Percentiles rank a stretch among this genome's conserved stretches.
Evolutionary conservation across 2,797 vertebrate species (phyloP).

Genomic region (Carduelis carduelis): DNA sequence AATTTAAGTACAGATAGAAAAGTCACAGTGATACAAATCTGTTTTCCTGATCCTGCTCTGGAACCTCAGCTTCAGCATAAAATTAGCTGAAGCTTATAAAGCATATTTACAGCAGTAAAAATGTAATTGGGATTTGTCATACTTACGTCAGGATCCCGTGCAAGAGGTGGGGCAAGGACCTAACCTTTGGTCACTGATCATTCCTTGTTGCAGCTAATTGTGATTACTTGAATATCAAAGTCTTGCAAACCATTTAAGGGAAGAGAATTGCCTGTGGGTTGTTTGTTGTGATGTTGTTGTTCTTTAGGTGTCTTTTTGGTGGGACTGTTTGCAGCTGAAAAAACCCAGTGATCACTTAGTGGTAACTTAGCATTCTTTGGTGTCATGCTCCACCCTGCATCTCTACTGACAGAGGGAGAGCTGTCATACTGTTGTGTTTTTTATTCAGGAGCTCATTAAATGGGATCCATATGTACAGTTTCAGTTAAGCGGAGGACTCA

Average conservation of each 20-base stretch:
- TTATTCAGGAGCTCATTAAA: slow-evolving; percentile 14
- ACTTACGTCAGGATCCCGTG: fast-evolving
- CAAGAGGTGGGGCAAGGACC: background rate
- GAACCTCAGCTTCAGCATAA: background rate
- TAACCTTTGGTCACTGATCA: background rate
- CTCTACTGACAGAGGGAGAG: background rate
- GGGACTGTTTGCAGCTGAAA: background rate
- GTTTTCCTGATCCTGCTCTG: background rate
- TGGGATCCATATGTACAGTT: background rate
- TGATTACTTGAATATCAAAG: background rate
- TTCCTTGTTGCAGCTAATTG: background rate
- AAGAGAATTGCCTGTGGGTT: background rate
- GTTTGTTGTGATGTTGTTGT: background rate
- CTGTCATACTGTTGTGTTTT: background rate
- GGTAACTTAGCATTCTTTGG: background rate
- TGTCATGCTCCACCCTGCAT: background rate
- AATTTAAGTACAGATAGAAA: background rate
- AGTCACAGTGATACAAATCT: background rate
- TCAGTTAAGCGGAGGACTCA: background rate
- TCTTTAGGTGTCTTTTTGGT: background rate
- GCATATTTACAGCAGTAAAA: background rate
- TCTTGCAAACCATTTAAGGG: background rate
- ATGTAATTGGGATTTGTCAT: background rate
- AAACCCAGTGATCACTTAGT: background rate
- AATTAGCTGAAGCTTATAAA: background rate